Evolutionary conservation across 2,113 vertebrate genomes (phyloP), one percentile per base, ranked within the genome.

Genomic region (Malurus cyaneus): DNA sequence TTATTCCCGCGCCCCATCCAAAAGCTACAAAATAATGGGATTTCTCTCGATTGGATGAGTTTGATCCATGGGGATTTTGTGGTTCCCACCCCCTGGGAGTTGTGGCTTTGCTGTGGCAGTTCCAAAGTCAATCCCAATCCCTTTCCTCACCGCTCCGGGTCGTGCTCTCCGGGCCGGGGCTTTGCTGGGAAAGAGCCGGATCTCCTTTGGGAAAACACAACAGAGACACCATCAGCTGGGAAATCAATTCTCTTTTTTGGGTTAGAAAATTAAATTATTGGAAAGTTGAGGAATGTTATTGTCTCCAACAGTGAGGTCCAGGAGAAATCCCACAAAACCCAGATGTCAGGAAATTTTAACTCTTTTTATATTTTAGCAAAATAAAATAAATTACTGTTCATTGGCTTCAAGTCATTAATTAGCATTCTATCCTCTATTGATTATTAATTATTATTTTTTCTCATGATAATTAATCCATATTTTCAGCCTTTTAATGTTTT

Each of bases 251-350:
- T 16, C 16, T 34, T 18, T 6, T 11, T 6, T 5, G 24, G 62
- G 2, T 12, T 18, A 18, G 17, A 20, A 10, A 56, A 31, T 5
- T 26, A 28, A 31, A 8, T 39, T 39, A 11, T 11, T 39, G 39
- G 39, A 39, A 39, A 39, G 39, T 11, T 39, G 39, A 39, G 39
- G 39, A 39, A 39, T 39, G 5, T 64, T 31, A 5, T 15, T 60
- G 12, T 39, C 28, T 52, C 53, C 31, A 44, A 0, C 1, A 0
- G 9, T 44, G 26, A 44, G 13, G 4, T 36, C 26, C 5, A 2
- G 21, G 9, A 9, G 7, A 41, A 47, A 61, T 32, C 18, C 8
- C 44, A 18, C 34, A 28, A 80, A 36, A 31, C 17, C 32, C 10
- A 5, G 14, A 36, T 36, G 32, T 21, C 0, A 3, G 0, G 36